Conservation (phyloP, 2,888 invertebrate genomes). For the Iphiclides podalirius region DNA sequence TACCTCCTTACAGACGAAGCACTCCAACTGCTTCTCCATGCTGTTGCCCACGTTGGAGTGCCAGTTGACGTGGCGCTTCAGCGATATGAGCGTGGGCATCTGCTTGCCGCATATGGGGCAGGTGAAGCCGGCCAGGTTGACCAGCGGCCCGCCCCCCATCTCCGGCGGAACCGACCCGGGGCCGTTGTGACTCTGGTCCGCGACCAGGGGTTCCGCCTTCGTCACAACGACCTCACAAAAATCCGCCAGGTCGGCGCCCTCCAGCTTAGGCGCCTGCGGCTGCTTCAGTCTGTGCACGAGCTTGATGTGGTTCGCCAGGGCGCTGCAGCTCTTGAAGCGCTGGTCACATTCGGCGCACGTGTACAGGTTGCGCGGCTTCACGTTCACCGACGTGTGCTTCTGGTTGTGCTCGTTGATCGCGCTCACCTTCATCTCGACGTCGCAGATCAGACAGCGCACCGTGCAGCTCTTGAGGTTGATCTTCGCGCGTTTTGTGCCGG, state of each 20-base stretch:
- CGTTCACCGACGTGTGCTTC: constrained; percentile 58
- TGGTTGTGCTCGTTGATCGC: constrained; percentile 68
- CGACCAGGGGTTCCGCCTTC: constrained; percentile 75
- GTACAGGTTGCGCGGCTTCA: constrained; percentile 68
- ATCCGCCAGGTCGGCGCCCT: constrained; percentile 60
- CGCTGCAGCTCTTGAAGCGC: constrained; percentile 64
- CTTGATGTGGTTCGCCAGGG: constrained; percentile 65
- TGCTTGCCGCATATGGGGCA: constrained; percentile 70
- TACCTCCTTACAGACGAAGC: constrained; percentile 72
- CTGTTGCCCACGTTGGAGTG: constrained; percentile 64
- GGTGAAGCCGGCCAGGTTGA: constrained; percentile 60
- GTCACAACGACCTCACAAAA: constrained; percentile 80
- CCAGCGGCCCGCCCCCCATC: constrained; percentile 34
- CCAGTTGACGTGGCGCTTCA: constrained; percentile 72
- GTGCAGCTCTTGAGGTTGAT: constrained; percentile 65
- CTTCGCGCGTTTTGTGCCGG: constrained; percentile 64
- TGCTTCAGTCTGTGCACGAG: constrained; percentile 58
- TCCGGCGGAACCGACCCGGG: constrained; percentile 57
- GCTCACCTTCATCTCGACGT: constrained; percentile 67
- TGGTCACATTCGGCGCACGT: constrained; percentile 65
- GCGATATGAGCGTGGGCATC: constrained; percentile 63
- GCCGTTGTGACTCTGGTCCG: constrained; percentile 74
- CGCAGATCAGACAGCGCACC: constrained; percentile 69
- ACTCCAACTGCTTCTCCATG: constrained; percentile 58
- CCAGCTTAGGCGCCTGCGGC: constrained; percentile 40